Evolutionary conservation across 2,113 vertebrate species (phyloP), one percentile per base, ranked within the genome.

Genomic region (Gracilinanus agilis): DNA sequence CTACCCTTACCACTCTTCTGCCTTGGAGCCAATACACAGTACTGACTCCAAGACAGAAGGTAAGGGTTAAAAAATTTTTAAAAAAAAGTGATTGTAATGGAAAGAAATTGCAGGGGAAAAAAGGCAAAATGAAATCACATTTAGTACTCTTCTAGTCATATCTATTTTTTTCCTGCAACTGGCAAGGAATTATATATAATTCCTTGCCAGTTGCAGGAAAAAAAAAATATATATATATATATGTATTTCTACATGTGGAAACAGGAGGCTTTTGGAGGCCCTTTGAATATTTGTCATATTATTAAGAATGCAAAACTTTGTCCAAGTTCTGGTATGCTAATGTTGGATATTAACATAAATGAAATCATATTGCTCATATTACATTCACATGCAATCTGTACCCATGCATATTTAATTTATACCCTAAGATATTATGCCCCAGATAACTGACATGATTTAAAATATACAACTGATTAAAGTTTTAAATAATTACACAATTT

Each of bases 331-430:
- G 67, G 67, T 83, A 40, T 83, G 67, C n/a, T 23, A 83, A 83
- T 83, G 19, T 21, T 83, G n/a, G 67, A 9, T 83, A 83, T 83
- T 83, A 83, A 40, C 67, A 83, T 83, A 83, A 83, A 83, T 83
- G 67, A 83, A 83, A 83, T 83, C 67, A 83, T 83, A 83, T 40
- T 83, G 67, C 67, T 83, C 67, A 40, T 83, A 83, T 83, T 83
- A 83, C 21, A 83, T 83, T 83, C 67, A 83, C 67, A 83, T 83
- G 67, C 67, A 83, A 83, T 83, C 67, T 83, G 67, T 83, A 40
- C 34, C 67, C 67, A 83, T 83, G 6, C n/a, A 83, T 83, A 83
- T 83, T 83, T 83, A 83, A 83, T 83, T 83, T 83, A 83, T 40
- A 83, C n/a, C 19, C 34, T 83, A 40, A 83, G n/a, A 83, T 83